phyloP scores from a whole-genome alignment of 2,113 vertebrate genomes.

The Chamaea fasciata region DNA sequence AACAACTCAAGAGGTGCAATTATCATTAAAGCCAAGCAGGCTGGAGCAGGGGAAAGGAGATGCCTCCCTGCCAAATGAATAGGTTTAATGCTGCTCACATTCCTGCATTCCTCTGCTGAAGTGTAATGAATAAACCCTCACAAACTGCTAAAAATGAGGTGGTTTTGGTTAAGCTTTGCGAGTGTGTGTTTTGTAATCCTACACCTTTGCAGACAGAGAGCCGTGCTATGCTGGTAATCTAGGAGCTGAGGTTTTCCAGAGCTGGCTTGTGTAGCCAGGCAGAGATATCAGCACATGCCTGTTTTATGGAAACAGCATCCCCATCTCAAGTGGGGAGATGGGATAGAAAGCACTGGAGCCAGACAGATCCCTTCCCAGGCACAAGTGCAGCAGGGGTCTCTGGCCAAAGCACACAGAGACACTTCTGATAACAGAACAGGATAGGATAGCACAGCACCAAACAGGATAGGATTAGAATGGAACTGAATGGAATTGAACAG shows the following conservation, averaged over 20 bases:
- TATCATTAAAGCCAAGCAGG: conserved; percentile 45
- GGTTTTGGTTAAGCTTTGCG: conserved; percentile 10
- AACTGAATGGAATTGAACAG: neutral
- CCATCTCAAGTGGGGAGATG: neutral
- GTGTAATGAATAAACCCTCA: conserved; percentile 38
- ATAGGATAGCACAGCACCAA: neutral
- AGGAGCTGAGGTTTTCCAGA: conserved; percentile 53
- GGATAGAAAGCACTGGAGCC: neutral
- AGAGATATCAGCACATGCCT: conserved; percentile 18
- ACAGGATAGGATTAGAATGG: neutral
- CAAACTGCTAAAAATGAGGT: conserved; percentile 36
- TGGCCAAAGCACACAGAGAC: neutral
- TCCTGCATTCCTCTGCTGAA: conserved; percentile 23
- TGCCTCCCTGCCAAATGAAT: conserved; percentile 6
- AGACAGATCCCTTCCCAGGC: neutral
- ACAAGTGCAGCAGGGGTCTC: neutral
- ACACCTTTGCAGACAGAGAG: conserved; percentile 55
- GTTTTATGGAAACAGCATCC: conserved; percentile 18
- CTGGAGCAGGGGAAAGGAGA: conserved; percentile 32
- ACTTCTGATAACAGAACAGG: neutral
- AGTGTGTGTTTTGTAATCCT: conserved; percentile 58
- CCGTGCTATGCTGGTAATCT: conserved; percentile 34
- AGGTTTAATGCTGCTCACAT: conserved; percentile 17
- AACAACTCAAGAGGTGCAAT: conserved; percentile 37
- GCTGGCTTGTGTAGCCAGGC: neutral